Evolutionary conservation across 2,888 invertebrate species (phyloP).

Genomic region (Caenorhabditis angaria): DNA sequence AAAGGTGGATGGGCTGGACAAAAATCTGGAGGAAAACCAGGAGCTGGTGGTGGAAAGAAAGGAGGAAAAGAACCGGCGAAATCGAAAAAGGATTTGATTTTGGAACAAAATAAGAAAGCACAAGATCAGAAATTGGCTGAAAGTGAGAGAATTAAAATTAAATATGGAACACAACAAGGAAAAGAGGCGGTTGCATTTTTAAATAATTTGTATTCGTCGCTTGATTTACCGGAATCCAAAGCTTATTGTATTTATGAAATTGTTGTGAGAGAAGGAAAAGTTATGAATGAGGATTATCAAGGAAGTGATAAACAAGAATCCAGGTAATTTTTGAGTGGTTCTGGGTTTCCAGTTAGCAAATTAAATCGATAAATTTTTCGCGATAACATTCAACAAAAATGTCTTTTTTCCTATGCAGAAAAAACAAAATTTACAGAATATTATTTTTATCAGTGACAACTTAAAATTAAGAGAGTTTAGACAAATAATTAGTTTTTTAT

Average conservation of each 20-base stretch:
- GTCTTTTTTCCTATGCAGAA: too few relatives aligned
- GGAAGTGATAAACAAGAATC: conserved; percentile 39
- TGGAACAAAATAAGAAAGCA: conserved; percentile 62
- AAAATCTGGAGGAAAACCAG: conserved; percentile 44
- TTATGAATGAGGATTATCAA: conserved; percentile 36
- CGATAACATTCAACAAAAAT: too few relatives aligned
- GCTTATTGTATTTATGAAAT: conserved; percentile 65
- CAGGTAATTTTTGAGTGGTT: not conserved
- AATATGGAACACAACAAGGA: conserved; percentile 63
- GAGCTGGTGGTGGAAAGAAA: conserved; percentile 51
- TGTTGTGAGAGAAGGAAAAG: conserved; percentile 51
- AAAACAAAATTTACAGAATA: too few relatives aligned
- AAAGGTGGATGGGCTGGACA: conserved; percentile 54
- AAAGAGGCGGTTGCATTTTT: conserved; percentile 58
- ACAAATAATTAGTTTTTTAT: too few relatives aligned
- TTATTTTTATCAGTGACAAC: too few relatives aligned
- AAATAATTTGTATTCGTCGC: conserved; percentile 57
- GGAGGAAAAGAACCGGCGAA: conserved; percentile 49
- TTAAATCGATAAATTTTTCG: too few relatives aligned
- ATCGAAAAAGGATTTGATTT: conserved; percentile 67
- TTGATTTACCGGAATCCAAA: conserved; percentile 67
- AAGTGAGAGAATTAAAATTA: conserved; percentile 65
- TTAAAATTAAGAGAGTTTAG: too few relatives aligned
- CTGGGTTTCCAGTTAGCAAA: too few relatives aligned
- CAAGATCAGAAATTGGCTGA: conserved; percentile 60